Evolutionary conservation across 1,140 invertebrate species (phyloP).

Genomic region (Aphaenogaster ashmeadi): DNA sequence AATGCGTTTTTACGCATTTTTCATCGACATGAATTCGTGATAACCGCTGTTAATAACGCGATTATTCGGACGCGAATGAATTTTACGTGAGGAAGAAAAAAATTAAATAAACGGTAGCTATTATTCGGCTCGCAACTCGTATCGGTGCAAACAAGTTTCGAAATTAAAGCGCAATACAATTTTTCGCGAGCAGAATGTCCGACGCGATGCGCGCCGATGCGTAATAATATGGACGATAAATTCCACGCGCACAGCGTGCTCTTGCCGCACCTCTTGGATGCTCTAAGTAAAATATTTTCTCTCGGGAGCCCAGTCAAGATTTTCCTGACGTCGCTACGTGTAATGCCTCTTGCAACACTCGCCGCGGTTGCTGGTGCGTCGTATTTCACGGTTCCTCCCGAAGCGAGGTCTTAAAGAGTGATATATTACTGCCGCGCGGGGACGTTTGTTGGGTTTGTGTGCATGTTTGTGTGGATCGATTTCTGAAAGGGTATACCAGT

Average conservation of each 20-base stretch:
- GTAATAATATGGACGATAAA: slow-evolving; percentile 62
- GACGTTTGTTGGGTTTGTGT: slow-evolving; percentile 32
- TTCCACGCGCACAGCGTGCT: slow-evolving; percentile 29
- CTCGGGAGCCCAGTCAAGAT: slow-evolving; percentile 68
- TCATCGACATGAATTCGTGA: background rate
- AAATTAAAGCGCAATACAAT: slow-evolving; percentile 37
- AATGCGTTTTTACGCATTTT: background rate
- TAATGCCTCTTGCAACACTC: slow-evolving; percentile 69
- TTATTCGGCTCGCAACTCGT: background rate
- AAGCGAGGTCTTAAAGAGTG: slow-evolving; percentile 67
- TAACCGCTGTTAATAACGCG: slow-evolving; percentile 2
- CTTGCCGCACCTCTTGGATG: slow-evolving; percentile 39
- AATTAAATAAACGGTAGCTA: background rate
- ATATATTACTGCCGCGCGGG: slow-evolving; percentile 52
- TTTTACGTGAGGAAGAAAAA: background rate
- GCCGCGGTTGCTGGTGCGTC: slow-evolving; percentile 59
- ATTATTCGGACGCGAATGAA: slow-evolving; percentile 1
- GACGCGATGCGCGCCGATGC: slow-evolving; percentile 31
- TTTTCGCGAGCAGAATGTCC: slow-evolving; percentile 5
- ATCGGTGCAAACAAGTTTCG: background rate
- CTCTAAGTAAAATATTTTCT: slow-evolving; percentile 65
- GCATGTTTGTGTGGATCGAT: slow-evolving; percentile 57
- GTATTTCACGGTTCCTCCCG: slow-evolving; percentile 68
- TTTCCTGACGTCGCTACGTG: slow-evolving; percentile 63
- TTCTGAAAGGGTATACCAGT: slow-evolving; percentile 52